Base-by-base conservation (phyloP, 2,113 vertebrate genomes). In the Channa argus region DNA sequence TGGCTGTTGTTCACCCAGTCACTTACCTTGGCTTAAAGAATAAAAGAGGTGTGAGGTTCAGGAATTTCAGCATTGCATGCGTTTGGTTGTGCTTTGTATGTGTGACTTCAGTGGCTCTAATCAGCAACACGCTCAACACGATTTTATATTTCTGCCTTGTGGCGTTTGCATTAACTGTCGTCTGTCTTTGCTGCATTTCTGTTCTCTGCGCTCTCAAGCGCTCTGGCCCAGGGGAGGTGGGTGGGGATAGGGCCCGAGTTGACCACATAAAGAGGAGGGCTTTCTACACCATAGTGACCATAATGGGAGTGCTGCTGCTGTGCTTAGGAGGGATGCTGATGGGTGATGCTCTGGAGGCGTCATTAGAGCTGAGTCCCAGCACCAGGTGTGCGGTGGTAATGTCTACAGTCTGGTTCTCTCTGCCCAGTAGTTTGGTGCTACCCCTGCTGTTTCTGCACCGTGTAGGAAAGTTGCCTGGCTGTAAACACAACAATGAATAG, bases 1-100 rank as follows among this genome's bases (percentile, higher is more conserved):
- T 82, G 74, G 80, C 80, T 11, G 73, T 72, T 44, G 68, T 72
- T 50, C 63, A 77, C 5, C 80, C 74, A 6, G 2, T 83, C 38
- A 13, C 41, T 3, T 83, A 78, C 58, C 8, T 58, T 24, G 5
- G 14, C 6, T 47, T 77, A 3, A 68, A 2, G 4, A 24, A 24
- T 37, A 12, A 55, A 2, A 8, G 15, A 3, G 51, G 70, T 3
- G n/a, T 49, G 38, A 41, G 43, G 50, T 33, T 79, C 70, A 73
- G 69, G 45, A 79, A 73, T 10, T 14, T 63, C 45, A 11, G 49
- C 9, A 51, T 56, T 36, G 61, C 8, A 2, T 66, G 68, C 36
- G 45, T 50, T 58, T 77, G 80, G 8, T 8, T 45, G 43, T 24
- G 24, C 24, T 24, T 24, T 24, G 24, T 24, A 24, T 24, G 24